Base-by-base conservation (phyloP, 1,140 invertebrate genomes). In the Heliconius hewitsoni region DNA sequence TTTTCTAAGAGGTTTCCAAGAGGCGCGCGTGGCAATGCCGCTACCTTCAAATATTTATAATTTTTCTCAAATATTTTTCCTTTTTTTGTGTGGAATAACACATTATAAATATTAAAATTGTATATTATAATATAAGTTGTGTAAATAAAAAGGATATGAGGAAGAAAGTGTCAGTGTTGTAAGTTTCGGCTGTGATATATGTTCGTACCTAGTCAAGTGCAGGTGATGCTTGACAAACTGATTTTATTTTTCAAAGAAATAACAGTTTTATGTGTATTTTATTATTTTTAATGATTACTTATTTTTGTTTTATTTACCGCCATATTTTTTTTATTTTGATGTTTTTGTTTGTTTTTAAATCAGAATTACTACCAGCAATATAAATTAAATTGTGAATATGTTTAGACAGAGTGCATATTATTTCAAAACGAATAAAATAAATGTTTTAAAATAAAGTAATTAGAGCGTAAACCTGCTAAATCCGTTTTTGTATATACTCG, bases 201-300 rank as follows among this genome's bases (percentile, higher is more conserved):
- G 71, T 50, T 72, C 77, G 79, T 81, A 81, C 75, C 79, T 81
- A 81, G 79, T 81, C 79, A 81, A 81, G 79, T 81, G 79, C 72
- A 57, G 70, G 75, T 73, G 19, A 57, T 52, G 71, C 79, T 81
- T 81, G 79, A 77, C 79, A 39, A 70, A 79, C 42, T 37, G 52
- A 76, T 81, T 77, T 77, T 71, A 30, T 57, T 57, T 66, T 66
- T 66, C 27, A 27, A 66, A 30, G 4, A 72, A 72, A 39, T 42
- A 72, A 72, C 9, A 39, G 8, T 13, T 34, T 39, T 66, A 66
- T 66, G 27, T 27, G 23, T 66, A 66, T 66, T 57, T 57, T 9
- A 57, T 57, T 57, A 30, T 16, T 27, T 27, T 66, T 27, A n/a
- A 27, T 60, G 13, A 60, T 66, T 66, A 23, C 23, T 23, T 23